These are phyloP conservation scores for Tautogolabrus adspersus DNA, from an alignment of 2,113 vertebrate species.

Conservation along the genomic window DNA sequence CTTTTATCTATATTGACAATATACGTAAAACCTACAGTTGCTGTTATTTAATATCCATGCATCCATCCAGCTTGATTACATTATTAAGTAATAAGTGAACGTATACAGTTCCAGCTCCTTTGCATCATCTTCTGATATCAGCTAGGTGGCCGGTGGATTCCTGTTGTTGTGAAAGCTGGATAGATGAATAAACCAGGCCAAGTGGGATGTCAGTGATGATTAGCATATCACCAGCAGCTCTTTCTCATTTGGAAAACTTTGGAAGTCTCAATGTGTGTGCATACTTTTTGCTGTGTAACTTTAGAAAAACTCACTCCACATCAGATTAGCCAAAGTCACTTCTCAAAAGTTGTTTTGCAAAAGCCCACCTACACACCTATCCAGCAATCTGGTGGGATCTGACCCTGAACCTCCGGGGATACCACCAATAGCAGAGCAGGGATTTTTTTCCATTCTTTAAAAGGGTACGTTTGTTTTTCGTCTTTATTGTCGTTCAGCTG, in stretches of 20 bases:
- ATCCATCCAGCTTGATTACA: no score
- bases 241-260: conserved; percentile 44
- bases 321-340: conserved; percentile 37
- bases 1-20: no score
- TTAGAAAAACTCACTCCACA: conserved; percentile 39
- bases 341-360: conserved; percentile 10
- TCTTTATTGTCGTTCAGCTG: conserved; percentile 46
- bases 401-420: conserved; percentile 28
- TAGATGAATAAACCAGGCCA: conserved; percentile 45
- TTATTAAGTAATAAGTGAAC: neutral
- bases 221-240: conserved; percentile 31
- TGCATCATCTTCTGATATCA: conserved; percentile 39
- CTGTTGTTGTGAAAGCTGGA: conserved; percentile 33
- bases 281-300: neutral
- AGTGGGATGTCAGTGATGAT: conserved; percentile 18
- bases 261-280: conserved; percentile 15
- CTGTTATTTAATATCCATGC: no score
- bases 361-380: conserved; percentile 4
- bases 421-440: conserved; percentile 18
- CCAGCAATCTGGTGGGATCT: conserved; percentile 27
- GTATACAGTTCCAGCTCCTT: conserved; percentile 3
- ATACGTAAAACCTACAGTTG: no score
- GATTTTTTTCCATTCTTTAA: conserved; percentile 37
- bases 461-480: conserved; percentile 55
- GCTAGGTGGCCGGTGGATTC: conserved; percentile 11